These are phyloP conservation scores for Amyelois transitella DNA, from an alignment of 1,140 invertebrate genomes.

Conservation along the genomic window DNA sequence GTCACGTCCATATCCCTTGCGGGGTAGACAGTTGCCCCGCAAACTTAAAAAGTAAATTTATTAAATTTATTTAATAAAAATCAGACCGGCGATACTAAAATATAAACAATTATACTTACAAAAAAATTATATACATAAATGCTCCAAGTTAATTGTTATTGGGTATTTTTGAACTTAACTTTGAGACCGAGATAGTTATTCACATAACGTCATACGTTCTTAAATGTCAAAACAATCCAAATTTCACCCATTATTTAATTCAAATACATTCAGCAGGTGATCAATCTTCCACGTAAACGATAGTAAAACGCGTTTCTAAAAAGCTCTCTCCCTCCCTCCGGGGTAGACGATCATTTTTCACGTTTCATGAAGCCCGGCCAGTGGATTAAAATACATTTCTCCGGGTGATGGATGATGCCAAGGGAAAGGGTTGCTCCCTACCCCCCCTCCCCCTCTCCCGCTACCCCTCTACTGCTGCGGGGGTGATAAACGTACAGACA, in stretches of 20 bases:
- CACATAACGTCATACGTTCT: background rate
- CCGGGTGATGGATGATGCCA: constrained; percentile 57
- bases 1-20: no score
- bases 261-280: background rate
- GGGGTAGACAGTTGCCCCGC: no score
- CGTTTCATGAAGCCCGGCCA: constrained; percentile 67
- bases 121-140: no score
- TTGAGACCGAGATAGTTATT: no score
- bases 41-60: no score
- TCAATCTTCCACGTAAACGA: background rate
- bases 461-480: constrained; percentile 12
- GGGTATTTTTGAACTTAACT: no score
- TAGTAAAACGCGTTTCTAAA: background rate
- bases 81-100: no score
- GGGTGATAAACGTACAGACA: background rate
- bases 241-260: no score
- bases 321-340: background rate
- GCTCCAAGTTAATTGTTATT: no score
- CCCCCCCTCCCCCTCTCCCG: constrained; percentile 3
- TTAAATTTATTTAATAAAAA: no score
- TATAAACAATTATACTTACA: no score
- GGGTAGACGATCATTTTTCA: constrained; percentile 63
- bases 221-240: no score
- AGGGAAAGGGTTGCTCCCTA: constrained; percentile 53
- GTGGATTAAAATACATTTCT: constrained; percentile 73